Evolutionary conservation across 2,888 invertebrate species (phyloP).

Genomic region (Bombylius discolor): DNA sequence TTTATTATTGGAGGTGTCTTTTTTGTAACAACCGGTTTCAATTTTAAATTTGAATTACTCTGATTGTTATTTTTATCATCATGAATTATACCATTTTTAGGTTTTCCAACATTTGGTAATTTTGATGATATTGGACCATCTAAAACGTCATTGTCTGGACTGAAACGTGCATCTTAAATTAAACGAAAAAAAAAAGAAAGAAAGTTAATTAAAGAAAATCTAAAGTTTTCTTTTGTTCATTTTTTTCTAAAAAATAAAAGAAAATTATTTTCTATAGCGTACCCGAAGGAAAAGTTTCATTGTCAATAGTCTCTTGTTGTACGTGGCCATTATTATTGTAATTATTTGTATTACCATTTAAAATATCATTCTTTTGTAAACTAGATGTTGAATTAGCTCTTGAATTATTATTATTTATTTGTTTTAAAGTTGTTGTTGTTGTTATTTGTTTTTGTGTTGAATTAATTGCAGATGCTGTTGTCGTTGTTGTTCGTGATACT

Average conservation of each 20-base stretch:
- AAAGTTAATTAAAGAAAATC: background rate
- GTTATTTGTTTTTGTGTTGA: constrained; percentile 2
- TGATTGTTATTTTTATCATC: constrained; percentile 21
- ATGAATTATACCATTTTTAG: background rate
- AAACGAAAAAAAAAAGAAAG: background rate
- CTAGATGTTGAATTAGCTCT: constrained; percentile 1
- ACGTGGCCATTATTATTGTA: background rate
- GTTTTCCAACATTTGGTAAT: constrained; percentile 5
- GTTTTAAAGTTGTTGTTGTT: background rate
- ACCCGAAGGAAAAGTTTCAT: constrained; percentile 20
- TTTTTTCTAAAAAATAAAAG: background rate
- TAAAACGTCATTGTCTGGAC: background rate
- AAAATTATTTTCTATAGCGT: background rate
- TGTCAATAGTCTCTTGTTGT: constrained; percentile 18
- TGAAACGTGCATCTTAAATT: background rate
- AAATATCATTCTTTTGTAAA: background rate
- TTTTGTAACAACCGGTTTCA: constrained; percentile 30
- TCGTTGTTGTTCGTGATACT: constrained; percentile 8
- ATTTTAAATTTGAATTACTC: constrained; percentile 20
- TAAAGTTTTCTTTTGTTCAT: background rate
- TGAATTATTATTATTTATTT: constrained; percentile 8
- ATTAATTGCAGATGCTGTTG: background rate
- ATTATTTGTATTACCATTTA: constrained; percentile 3
- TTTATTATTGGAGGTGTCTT: constrained; percentile 24
- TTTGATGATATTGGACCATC: background rate